Base-by-base conservation (phyloP, 2,113 vertebrate genomes). In the Hirundichthys speculiger region DNA sequence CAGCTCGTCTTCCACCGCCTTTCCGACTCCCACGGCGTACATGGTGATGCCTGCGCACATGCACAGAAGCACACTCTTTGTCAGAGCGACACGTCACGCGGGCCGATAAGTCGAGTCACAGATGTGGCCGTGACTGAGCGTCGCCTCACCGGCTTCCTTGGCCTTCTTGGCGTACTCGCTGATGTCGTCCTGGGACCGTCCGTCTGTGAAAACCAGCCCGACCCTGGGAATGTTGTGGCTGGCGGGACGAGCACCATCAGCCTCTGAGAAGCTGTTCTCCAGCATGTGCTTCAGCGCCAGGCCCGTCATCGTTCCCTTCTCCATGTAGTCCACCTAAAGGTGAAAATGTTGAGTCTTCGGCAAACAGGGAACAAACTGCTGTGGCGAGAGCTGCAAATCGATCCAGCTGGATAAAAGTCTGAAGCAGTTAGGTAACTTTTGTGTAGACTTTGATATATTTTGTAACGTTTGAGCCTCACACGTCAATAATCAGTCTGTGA, bases 261-360 rank as follows among this genome's bases (percentile, higher is more conserved):
- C 82, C 90, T 97, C 95, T 0, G 95, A 94, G 91, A 99, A 99
- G 76, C 96, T 98, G 88, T 96, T 95, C 82, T 98, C 95, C 86
- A 98, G 87, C 97, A 99, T 95, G 89, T 99, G 96, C 34, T 95
- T 96, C 52, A 99, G 93, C 1, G 98, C 95, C 76, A 98, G 89
- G 3, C 97, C 98, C 0, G 97, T 99, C 96, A 99, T 98, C 19
- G 97, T 99, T 0, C 98, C 98, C n/a, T 97, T 98, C 88, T 98
- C 97, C 96, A 99, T 98, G 90, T 98, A 99, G 11, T 96, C 92
- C 46, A 99, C 90, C 90, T 91, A 1, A 5, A n/a, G n/a, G n/a
- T n/a, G n/a, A n/a, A n/a, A n/a, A 15, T 34, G 30, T 34, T 34
- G 30, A 34, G 30, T 34, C 30, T 9, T 10, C 7, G 1, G 30